A percentile compares a stretch with the other conserved stretches of the same genome.
Evolutionary conservation across 2,113 vertebrate genomes (phyloP).

Genomic region (Ophiodon elongatus): DNA sequence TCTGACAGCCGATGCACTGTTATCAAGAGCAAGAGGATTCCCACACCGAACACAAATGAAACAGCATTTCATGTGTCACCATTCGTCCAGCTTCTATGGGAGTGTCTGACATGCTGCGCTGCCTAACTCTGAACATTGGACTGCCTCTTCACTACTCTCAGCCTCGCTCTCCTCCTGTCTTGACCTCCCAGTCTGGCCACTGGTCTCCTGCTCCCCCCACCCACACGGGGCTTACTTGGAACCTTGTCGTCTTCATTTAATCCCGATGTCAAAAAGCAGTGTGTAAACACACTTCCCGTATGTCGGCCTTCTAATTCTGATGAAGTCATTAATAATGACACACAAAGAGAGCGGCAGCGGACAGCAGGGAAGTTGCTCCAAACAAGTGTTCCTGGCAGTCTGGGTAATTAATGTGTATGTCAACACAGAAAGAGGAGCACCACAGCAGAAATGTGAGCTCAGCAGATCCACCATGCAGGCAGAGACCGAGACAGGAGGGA

Average conservation of each 20-base stretch:
- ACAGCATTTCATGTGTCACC: conserved; percentile 59
- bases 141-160: conserved; percentile 27
- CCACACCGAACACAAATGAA: conserved; percentile 70
- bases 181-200: conserved; percentile 53
- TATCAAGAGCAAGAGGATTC: conserved; percentile 37
- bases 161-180: conserved; percentile 38
- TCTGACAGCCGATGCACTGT: conserved; percentile 1
- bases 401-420: conserved; percentile 86
- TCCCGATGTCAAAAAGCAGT: conserved; percentile 47
- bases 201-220: neutral
- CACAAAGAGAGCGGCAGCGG: conserved; percentile 40
- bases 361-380: conserved; percentile 71
- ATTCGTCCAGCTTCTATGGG: conserved; percentile 65
- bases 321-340: conserved; percentile 67
- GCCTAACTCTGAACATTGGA: conserved; percentile 64
- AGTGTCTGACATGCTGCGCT: conserved; percentile 78
- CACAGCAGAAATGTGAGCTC: conserved; percentile 82
- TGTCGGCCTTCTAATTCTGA: conserved; percentile 50
- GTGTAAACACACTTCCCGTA: conserved; percentile 45
- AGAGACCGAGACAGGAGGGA: conserved; percentile 46
- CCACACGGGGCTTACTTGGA: neutral
- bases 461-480: conserved; percentile 79
- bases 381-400: conserved; percentile 80
- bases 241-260: conserved; percentile 48
- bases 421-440: conserved; percentile 80